A percentile compares a stretch with the other conserved stretches of the same genome.
Evolutionary conservation across 2,888 invertebrate species (phyloP).

Genomic region (Strigamia maritima): DNA sequence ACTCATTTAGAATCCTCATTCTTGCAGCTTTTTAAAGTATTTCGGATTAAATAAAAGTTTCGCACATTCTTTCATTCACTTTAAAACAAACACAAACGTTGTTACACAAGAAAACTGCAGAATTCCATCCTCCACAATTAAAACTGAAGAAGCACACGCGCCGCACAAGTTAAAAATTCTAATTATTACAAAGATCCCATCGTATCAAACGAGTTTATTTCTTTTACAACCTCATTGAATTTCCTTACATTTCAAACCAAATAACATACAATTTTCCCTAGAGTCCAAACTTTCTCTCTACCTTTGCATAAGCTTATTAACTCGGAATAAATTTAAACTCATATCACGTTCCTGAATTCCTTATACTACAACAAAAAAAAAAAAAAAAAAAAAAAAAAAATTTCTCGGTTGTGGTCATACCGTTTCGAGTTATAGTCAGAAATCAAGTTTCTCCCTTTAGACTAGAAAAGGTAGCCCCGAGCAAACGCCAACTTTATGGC

Average conservation of each 20-base stretch:
- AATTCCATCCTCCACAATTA: background rate
- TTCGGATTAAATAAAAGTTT: background rate
- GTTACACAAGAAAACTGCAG: background rate
- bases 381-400: background rate
- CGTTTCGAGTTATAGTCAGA: slow-evolving; percentile 29
- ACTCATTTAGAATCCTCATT: background rate
- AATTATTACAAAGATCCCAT: slow-evolving; percentile 1
- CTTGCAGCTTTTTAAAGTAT: background rate
- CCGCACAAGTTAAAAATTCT: background rate
- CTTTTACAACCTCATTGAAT: background rate
- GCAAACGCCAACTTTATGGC: slow-evolving; percentile 21
- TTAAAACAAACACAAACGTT: background rate
- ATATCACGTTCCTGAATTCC: slow-evolving; percentile 20
- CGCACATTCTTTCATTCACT: background rate
- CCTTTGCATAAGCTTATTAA: slow-evolving; percentile 29
- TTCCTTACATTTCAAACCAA: background rate
- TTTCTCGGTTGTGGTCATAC: slow-evolving; percentile 11
- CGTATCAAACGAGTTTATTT: background rate
- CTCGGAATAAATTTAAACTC: slow-evolving; percentile 21
- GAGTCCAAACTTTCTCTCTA: slow-evolving; percentile 2
- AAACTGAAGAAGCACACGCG: background rate
- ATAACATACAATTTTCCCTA: background rate
- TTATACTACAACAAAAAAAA: background rate
- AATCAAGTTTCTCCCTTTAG: slow-evolving; percentile 23
- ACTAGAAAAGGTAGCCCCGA: slow-evolving; percentile 11